Evolutionary conservation across 2,888 invertebrate species (phyloP).

Genomic region (Eledona agricola): DNA sequence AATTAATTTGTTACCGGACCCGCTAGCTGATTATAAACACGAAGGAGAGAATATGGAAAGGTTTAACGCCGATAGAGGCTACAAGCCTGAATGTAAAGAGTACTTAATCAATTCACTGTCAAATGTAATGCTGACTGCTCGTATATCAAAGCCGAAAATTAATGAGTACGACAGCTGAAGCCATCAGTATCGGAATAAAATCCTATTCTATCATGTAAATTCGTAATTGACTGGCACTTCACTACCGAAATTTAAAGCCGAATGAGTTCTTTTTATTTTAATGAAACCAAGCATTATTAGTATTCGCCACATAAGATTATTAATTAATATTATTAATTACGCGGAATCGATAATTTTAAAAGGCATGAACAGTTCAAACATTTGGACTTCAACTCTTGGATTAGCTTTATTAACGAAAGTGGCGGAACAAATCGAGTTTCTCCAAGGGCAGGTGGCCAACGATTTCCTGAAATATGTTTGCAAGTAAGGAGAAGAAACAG

Average conservation of each 20-base stretch:
- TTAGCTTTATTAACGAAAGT: no score
- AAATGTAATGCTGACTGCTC: conserved; percentile 54
- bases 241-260: conserved; percentile 27
- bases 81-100: conserved; percentile 39
- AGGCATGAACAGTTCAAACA: no score
- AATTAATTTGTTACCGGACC: no score
- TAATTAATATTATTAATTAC: no score
- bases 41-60: conserved; percentile 21
- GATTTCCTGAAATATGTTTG: no score
- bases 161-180: conserved; percentile 54
- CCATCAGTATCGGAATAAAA: conserved; percentile 48
- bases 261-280: conserved; percentile 13
- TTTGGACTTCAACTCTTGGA: no score
- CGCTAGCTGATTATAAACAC: conserved; percentile 20
- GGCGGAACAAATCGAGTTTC: no score
- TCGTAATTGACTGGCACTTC: conserved; percentile 38
- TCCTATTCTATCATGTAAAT: conserved; percentile 53
- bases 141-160: conserved; percentile 55
- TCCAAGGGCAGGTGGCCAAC: no score
- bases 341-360: no score
- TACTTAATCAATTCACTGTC: conserved; percentile 57
- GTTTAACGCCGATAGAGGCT: conserved; percentile 24
- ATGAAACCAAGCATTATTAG: no score
- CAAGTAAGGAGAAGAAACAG: conserved; percentile 10
- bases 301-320: no score